Evolutionary conservation across 2,888 invertebrate species (phyloP).

Genomic region (Tetranychus piercei): DNA sequence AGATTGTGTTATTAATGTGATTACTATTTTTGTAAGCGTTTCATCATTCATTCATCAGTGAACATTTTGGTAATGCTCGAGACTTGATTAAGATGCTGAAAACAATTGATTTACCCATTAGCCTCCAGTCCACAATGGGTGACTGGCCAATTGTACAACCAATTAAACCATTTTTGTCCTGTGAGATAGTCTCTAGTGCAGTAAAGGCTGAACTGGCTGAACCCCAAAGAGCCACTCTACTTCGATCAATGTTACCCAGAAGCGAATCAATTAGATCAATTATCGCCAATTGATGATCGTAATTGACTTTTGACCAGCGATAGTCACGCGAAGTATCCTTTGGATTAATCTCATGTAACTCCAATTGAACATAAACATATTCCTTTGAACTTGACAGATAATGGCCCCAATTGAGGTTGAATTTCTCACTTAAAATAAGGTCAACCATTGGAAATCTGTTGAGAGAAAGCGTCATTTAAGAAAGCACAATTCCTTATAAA

Average conservation of each 20-base stretch:
- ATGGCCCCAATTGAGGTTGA: conserved; percentile 70
- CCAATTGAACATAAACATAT: conserved; percentile 73
- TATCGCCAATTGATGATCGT: not conserved
- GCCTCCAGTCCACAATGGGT: conserved; percentile 88
- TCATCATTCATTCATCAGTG: no score
- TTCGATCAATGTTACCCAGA: conserved; percentile 47
- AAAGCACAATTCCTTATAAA: not conserved
- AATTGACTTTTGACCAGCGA: conserved; percentile 4
- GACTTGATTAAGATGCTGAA: not conserved
- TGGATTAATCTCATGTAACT: conserved; percentile 37
- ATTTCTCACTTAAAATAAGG: conserved; percentile 51
- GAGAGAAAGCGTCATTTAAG: not conserved
- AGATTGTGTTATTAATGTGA: no score
- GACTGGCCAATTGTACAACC: conserved; percentile 86
- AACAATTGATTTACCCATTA: conserved; percentile 52
- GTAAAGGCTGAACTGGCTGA: conserved; percentile 90
- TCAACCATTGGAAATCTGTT: conserved; percentile 6
- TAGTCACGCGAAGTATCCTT: not conserved
- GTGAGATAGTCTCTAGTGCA: conserved; percentile 62
- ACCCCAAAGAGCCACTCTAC: conserved; percentile 80
- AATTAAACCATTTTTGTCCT: conserved; percentile 60
- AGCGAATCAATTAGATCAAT: not conserved
- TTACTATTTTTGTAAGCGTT: no score
- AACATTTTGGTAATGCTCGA: no score
- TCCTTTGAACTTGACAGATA: conserved; percentile 67